A percentile compares a stretch with the other conserved stretches of the same genome.
Evolutionary conservation across 2,797 vertebrate species (phyloP).

Genomic region (Crossoptilon crossoptilon): DNA sequence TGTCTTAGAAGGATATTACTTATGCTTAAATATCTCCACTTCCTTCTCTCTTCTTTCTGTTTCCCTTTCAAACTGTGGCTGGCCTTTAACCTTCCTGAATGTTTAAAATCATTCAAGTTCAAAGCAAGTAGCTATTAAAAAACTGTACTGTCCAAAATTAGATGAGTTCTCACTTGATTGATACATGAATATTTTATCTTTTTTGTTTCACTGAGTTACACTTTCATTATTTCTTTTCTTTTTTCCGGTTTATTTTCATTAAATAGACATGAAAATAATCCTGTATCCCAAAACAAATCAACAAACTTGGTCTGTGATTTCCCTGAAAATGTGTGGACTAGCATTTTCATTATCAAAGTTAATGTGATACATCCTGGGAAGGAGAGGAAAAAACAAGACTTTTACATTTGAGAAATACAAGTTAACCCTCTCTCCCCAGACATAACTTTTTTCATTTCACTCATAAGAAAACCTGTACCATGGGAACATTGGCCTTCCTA

Average conservation of each 20-base stretch:
- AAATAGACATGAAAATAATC: not conserved
- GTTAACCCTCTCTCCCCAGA: not conserved
- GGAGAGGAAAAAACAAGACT: not conserved
- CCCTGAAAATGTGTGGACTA: not conserved
- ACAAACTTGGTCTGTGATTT: not conserved
- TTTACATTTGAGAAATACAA: not conserved
- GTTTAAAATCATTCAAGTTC: not conserved
- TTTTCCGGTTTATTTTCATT: not conserved
- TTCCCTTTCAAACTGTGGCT: not conserved
- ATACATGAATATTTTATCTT: not conserved
- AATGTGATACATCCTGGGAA: not conserved
- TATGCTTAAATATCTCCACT: not conserved
- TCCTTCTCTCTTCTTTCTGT: not conserved
- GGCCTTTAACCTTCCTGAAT: not conserved
- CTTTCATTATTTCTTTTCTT: not conserved
- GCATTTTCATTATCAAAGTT: not conserved
- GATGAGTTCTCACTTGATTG: not conserved
- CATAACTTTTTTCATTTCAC: not conserved
- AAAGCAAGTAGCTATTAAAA: not conserved
- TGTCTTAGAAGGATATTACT: not conserved
- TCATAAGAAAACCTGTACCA: not conserved
- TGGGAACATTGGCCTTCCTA: not conserved
- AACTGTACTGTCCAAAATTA: rapidly evolving
- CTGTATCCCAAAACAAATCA: not conserved
- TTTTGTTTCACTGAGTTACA: not conserved